Conservation (phyloP, 2,113 vertebrate species). For the Dipodomys merriami region DNA sequence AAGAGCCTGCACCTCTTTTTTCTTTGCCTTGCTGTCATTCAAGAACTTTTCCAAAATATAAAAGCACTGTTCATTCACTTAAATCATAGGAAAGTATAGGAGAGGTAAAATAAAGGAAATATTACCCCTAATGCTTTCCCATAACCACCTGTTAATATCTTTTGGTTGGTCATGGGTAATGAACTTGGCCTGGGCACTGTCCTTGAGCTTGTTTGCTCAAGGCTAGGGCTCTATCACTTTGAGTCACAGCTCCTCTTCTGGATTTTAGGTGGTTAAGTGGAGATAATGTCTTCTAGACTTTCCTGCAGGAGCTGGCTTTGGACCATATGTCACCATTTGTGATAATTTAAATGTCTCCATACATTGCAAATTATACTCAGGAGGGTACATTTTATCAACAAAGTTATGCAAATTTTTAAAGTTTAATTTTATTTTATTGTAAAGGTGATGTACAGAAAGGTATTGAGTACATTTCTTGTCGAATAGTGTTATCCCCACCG, state of each 20-base stretch:
- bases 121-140: background rate
- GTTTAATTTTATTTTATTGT: too few relatives aligned
- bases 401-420: background rate
- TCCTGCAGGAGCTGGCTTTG: too few relatives aligned
- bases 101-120: conserved; percentile 33
- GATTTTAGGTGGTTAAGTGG: too few relatives aligned
- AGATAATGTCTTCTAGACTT: too few relatives aligned
- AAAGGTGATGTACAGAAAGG: too few relatives aligned
- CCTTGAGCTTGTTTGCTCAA: too few relatives aligned
- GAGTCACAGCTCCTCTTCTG: too few relatives aligned
- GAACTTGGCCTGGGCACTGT: too few relatives aligned
- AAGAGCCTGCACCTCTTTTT: conserved; percentile 3
- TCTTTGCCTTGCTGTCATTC: background rate
- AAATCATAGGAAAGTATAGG: conserved; percentile 22
- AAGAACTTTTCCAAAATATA: conserved; percentile 34
- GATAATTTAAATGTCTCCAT: background rate
- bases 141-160: conserved; percentile 2
- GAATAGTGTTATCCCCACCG: too few relatives aligned
- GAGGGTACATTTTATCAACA: background rate
- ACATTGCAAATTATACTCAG: background rate
- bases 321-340: background rate
- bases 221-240: too few relatives aligned
- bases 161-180: too few relatives aligned
- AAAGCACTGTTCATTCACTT: conserved; percentile 30
- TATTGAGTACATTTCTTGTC: too few relatives aligned